Conservation (phyloP, 2,888 invertebrate genomes). For the Troides oblongomaculatus region DNA sequence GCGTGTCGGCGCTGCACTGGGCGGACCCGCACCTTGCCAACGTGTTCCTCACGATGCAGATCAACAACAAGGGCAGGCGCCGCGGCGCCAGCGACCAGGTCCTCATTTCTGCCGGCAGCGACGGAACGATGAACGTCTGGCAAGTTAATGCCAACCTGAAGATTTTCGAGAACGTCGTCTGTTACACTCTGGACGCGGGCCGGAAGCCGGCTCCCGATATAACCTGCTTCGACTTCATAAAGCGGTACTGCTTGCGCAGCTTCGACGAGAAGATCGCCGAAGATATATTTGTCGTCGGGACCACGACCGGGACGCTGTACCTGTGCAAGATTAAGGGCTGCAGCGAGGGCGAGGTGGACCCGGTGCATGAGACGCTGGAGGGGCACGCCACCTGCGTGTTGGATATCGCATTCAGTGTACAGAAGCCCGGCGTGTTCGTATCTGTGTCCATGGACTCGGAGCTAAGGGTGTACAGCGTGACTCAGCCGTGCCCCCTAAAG, state of each 20-base stretch:
- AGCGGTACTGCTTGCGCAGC: slow-evolving; percentile 50
- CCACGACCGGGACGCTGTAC: slow-evolving; percentile 53
- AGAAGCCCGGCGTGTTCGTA: slow-evolving; percentile 56
- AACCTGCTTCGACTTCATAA: slow-evolving; percentile 65
- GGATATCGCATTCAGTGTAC: slow-evolving; percentile 55
- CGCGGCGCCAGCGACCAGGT: slow-evolving; percentile 60
- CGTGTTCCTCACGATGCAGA: slow-evolving; percentile 55
- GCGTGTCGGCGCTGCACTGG: slow-evolving; percentile 58
- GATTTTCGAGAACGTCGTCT: slow-evolving; percentile 55
- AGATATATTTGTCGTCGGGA: slow-evolving; percentile 63
- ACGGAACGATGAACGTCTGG: slow-evolving; percentile 60
- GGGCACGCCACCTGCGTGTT: slow-evolving; percentile 57
- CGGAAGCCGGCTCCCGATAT: slow-evolving; percentile 54
- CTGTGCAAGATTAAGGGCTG: slow-evolving; percentile 51
- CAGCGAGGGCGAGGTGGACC: slow-evolving; percentile 48
- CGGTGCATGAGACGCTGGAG: slow-evolving; percentile 53
- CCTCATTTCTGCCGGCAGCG: slow-evolving; percentile 37
- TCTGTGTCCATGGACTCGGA: slow-evolving; percentile 67
- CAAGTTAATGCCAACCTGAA: slow-evolving; percentile 57
- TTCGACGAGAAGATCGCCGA: slow-evolving; percentile 50
- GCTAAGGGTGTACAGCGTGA: slow-evolving; percentile 58
- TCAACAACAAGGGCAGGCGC: slow-evolving; percentile 54
- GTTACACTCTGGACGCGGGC: slow-evolving; percentile 53
- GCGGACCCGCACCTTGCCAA: slow-evolving; percentile 55
- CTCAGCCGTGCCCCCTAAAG: slow-evolving; percentile 57